phyloP scores from a whole-genome alignment of 2,113 vertebrate genomes.

The Ptyas mucosa region DNA sequence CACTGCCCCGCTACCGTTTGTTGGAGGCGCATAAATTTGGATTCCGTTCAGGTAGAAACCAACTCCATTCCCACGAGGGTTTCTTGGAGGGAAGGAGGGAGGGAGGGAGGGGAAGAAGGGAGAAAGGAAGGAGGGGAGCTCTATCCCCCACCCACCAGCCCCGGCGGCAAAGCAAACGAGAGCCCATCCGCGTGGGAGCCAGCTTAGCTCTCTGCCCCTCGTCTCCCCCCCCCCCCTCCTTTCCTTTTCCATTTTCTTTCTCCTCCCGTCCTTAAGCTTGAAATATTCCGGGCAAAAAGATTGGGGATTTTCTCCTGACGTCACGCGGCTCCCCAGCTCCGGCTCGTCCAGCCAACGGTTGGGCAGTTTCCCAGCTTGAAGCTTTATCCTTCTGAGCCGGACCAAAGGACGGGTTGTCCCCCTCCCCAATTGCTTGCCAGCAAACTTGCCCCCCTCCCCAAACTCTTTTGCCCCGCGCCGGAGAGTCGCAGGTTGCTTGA shows the following conservation, averaged over 20 bases:
- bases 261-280: neutral
- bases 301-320: conserved; percentile 92
- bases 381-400: conserved; percentile 9
- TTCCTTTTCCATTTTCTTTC: neutral
- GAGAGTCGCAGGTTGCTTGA: neutral
- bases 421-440: conserved; percentile 60
- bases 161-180: neutral
- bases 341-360: neutral
- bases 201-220: neutral
- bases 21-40: neutral
- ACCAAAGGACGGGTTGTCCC: conserved; percentile 14
- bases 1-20: neutral
- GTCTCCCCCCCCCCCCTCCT: no score
- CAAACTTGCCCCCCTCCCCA: conserved; percentile 50
- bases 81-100: neutral
- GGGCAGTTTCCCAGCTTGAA: conserved; percentile 73
- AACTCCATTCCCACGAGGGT: neutral
- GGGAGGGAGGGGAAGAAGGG: neutral
- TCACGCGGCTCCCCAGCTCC: conserved; percentile 76
- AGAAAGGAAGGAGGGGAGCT: neutral
- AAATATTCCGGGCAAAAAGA: conserved; percentile 64
- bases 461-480: conserved; percentile 15
- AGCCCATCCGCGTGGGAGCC: neutral
- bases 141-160: neutral
- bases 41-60: neutral